Evolutionary conservation across 2,113 vertebrate species (phyloP).

Genomic region (Semnornis frantzii): DNA sequence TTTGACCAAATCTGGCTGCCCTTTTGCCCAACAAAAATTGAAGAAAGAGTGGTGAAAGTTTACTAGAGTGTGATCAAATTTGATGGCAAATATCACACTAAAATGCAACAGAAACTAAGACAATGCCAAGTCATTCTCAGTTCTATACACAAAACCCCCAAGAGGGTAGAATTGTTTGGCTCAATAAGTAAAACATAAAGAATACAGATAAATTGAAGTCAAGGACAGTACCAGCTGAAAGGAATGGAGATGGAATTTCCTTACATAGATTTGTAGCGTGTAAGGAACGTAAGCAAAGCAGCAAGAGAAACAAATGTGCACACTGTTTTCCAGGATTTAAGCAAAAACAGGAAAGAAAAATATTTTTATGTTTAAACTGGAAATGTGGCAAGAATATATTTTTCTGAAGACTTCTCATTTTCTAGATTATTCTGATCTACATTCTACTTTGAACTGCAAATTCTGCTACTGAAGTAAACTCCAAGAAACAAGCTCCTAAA

Average conservation of each 20-base stretch:
- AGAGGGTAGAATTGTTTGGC: background rate
- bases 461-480: background rate
- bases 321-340: background rate
- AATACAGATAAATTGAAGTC: background rate
- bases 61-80: background rate
- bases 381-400: background rate
- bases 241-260: background rate
- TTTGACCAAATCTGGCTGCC: background rate
- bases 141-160: background rate
- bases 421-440: background rate
- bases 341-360: background rate
- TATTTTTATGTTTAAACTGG: background rate
- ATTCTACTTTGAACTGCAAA: background rate
- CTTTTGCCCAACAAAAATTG: background rate
- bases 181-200: background rate
- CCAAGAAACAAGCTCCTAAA: background rate
- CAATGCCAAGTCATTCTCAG: background rate
- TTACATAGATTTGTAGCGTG: background rate
- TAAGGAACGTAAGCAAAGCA: background rate
- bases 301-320: background rate
- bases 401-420: background rate
- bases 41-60: background rate
- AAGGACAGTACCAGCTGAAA: background rate
- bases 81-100: background rate
- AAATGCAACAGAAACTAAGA: constrained; percentile 5